Base-by-base conservation (phyloP, 1,140 invertebrate species). In the Scaptomyza pallida region DNA sequence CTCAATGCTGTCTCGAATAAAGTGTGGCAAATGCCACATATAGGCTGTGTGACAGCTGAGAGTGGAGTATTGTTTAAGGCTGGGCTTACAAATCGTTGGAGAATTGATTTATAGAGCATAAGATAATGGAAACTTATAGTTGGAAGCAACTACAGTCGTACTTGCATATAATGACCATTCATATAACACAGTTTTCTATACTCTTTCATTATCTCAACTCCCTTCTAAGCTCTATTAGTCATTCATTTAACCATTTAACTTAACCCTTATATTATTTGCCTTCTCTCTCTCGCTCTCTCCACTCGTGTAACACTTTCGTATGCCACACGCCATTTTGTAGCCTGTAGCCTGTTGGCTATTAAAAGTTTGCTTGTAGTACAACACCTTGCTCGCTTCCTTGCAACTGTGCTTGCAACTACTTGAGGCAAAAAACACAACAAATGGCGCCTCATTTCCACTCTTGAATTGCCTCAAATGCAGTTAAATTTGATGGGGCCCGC, bases 381-480 rank as follows among this genome's bases (percentile, higher is more conserved):
- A 4, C 6, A 30, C 5, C 6, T 8, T 9, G 2, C 19, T 2
- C 19, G n/a, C n/a, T n/a, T n/a, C n/a, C n/a, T n/a, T n/a, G n/a
- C 23, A 23, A 23, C 0, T 23, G n/a, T n/a, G 21, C 21, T 23
- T 23, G 23, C 23, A 4, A 26, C 23, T 26, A 23, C n/a, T n/a
- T n/a, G n/a, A n/a, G n/a, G n/a, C n/a, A 4, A 23, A 23, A 23
- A 37, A 37, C 33, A 13, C 37, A 68, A 73, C 68, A 85, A 85
- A 85, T 76, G 80, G 52, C 72, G 75, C 21, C 70, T 69, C 64
- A 82, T 88, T 88, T 78, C 68, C 75, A 78, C 72, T 54, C 4
- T 30, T 72, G 77, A 78, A 75, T 76, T 75, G 61, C 62, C 56
- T 52, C 43, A 51, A 72, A 54, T 56, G 83, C 72, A 88, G 76